Evolutionary conservation across 2,888 invertebrate species (phyloP).

Genomic region (Drosophila kambysellisi): DNA sequence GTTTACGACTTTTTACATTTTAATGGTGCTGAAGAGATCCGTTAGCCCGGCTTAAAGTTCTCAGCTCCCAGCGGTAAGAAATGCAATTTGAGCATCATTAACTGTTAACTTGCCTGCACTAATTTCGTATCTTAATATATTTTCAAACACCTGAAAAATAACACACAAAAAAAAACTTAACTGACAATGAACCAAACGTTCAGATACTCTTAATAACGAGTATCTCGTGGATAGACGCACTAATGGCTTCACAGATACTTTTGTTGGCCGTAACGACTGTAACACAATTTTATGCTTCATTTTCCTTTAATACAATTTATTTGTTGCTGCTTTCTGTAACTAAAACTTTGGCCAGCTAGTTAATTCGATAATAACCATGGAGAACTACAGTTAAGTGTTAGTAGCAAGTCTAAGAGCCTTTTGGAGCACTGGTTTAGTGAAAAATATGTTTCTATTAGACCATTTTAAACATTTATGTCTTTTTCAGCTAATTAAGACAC

Average conservation of each 20-base stretch:
- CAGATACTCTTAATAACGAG: slow-evolving; percentile 25
- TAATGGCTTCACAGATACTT: slow-evolving; percentile 28
- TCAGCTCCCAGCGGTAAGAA: slow-evolving; percentile 50
- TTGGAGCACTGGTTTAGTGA: slow-evolving; percentile 1
- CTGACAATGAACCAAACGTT: slow-evolving; percentile 21
- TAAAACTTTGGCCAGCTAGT: slow-evolving; percentile 11
- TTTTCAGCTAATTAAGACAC: slow-evolving; percentile 11
- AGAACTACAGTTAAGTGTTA: slow-evolving; percentile 13
- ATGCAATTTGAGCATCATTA: slow-evolving; percentile 74
- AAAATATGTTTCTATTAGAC: not conserved
- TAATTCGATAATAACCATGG: slow-evolving; percentile 8
- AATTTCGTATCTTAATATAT: slow-evolving; percentile 69
- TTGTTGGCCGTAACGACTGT: slow-evolving; percentile 14
- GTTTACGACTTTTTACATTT: slow-evolving; percentile 73
- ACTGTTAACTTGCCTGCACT: slow-evolving; percentile 64
- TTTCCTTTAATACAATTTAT: slow-evolving; percentile 43
- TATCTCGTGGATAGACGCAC: slow-evolving; percentile 24
- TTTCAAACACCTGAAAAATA: slow-evolving; percentile 66
- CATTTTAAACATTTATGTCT: not conserved
- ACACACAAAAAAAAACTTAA: not conserved
- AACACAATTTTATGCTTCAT: slow-evolving; percentile 61
- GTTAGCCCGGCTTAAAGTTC: slow-evolving; percentile 45
- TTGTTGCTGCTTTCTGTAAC: slow-evolving; percentile 41
- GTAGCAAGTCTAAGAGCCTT: slow-evolving; percentile 6
- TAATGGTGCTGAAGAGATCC: slow-evolving; percentile 59